phyloP scores from a whole-genome alignment of 2,888 invertebrate species.

The Artemia sinica region DNA sequence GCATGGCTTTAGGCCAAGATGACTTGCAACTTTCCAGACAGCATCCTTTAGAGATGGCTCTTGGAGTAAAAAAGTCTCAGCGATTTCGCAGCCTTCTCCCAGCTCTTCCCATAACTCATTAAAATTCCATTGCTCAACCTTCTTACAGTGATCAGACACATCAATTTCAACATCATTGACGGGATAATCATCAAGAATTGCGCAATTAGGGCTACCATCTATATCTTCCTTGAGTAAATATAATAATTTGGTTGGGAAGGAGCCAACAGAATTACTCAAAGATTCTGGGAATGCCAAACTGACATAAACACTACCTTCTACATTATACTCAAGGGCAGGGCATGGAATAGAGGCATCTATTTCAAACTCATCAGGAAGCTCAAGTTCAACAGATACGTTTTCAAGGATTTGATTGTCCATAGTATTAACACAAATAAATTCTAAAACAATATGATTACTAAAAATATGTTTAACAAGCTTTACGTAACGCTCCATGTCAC shows the following conservation, averaged over 20 bases:
- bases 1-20: conserved; percentile 65
- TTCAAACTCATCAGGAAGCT: conserved; percentile 58
- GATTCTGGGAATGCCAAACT: conserved; percentile 67
- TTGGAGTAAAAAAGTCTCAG: conserved; percentile 80
- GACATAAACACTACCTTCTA: conserved; percentile 65
- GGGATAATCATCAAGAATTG: conserved; percentile 60
- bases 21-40: conserved; percentile 60
- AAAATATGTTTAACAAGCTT: conserved; percentile 84
- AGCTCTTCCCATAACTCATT: conserved; percentile 58
- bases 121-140: conserved; percentile 56
- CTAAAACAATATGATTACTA: conserved; percentile 64
- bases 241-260: conserved; percentile 75
- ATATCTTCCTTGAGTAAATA: conserved; percentile 67
- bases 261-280: conserved; percentile 50
- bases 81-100: conserved; percentile 55
- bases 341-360: conserved; percentile 53
- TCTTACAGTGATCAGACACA: conserved; percentile 67
- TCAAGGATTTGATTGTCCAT: conserved; percentile 84
- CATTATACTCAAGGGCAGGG: conserved; percentile 62
- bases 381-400: conserved; percentile 70
- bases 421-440: conserved; percentile 94
- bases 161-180: conserved; percentile 78
- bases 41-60: conserved; percentile 61
- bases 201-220: conserved; percentile 58
- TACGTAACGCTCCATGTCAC: conserved; percentile 94